These are phyloP conservation scores for Trachelipus rathkii DNA, from an alignment of 1,140 invertebrate genomes.

Conservation along the genomic window DNA sequence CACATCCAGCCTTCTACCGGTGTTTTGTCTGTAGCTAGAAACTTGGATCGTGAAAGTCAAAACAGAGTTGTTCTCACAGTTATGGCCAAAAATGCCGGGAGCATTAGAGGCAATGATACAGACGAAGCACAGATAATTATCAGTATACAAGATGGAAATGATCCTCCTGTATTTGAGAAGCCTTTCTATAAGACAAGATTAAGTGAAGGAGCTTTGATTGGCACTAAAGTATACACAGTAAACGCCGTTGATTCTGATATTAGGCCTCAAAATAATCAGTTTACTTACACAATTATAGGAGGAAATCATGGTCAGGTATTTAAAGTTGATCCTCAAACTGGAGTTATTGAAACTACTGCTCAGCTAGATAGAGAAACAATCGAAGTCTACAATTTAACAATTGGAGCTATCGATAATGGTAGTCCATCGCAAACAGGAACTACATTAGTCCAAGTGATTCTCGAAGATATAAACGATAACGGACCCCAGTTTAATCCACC, in stretches of 20 bases:
- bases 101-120: conserved; percentile 88
- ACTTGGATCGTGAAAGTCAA: conserved; percentile 84
- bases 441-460: conserved; percentile 67
- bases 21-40: conserved; percentile 72
- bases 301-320: conserved; percentile 68
- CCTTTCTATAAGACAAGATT: conserved; percentile 68
- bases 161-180: conserved; percentile 84
- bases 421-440: conserved; percentile 81
- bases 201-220: conserved; percentile 68
- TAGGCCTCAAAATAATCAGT: conserved; percentile 82
- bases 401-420: conserved; percentile 86
- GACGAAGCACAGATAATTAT: conserved; percentile 91
- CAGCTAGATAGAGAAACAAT: conserved; percentile 77
- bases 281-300: conserved; percentile 81
- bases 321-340: conserved; percentile 79
- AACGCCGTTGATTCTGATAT: conserved; percentile 88
- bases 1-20: conserved; percentile 78
- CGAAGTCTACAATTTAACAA: conserved; percentile 69
- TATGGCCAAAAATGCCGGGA: conserved; percentile 88
- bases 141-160: conserved; percentile 89
- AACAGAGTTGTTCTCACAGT: conserved; percentile 83
- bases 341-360: conserved; percentile 69
- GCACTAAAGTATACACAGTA: conserved; percentile 70
- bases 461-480: conserved; percentile 90
- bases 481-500: conserved; percentile 74